Evolutionary conservation across 1,140 invertebrate genomes (phyloP), one percentile per base, ranked within the genome.

Genomic region (Drosophila santomea): DNA sequence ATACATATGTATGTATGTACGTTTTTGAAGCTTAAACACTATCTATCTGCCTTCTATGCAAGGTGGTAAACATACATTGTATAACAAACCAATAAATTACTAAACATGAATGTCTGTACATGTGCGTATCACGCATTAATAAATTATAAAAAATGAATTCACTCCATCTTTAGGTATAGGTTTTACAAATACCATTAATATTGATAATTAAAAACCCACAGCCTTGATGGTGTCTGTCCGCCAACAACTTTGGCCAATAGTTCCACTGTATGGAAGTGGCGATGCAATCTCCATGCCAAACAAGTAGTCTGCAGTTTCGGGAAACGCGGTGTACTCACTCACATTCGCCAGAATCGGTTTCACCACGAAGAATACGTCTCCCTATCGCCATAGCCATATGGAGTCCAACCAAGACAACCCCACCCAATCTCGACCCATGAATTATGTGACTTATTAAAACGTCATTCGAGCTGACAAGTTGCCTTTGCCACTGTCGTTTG

Each of bases 391-490:
- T 35, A 11, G 23, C 3, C 4, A 25, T 4, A 4, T 45, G 14
- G 25, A 48, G 14, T n/a, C 48, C 39, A 39, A 28, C 41, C 28
- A 17, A 25, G 32, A 20, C n/a, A 7, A 17, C 14, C 28, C 35
- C 38, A 12, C 11, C n/a, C 45, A 55, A 54, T 36, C 64, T 51
- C 54, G 66, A 61, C n/a, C 74, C 80, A 89, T 89, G 85, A 89
- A 89, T 89, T 89, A 89, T 89, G 84, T 89, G 84, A 89, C 84
- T 89, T 89, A 89, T 89, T 89, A 89, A 89, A 89, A 89, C 84
- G 84, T 89, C 84, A 84, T 89, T 72, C 77, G 77, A 84, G 79
- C 84, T 89, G 84, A 88, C 84, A 88, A 89, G 84, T 89, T 89
- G 84, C 80, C 78, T 80, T 78, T 85, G 82, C 82, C 78, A 86